Base-by-base conservation (phyloP, 2,797 vertebrate genomes). In the Podargus strigoides region DNA sequence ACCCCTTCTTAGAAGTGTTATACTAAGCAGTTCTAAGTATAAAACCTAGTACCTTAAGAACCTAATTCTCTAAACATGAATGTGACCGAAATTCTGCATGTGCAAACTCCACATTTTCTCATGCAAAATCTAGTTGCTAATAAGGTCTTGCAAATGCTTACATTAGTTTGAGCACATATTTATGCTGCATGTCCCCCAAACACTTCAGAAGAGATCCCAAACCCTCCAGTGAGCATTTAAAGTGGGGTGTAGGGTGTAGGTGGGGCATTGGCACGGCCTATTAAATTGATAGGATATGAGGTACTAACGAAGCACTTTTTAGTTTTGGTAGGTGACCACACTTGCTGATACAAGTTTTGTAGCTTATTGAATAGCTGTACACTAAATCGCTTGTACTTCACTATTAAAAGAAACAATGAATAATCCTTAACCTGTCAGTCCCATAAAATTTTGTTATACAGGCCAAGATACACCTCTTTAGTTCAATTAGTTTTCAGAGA, bases 231-330 rank as follows among this genome's bases (percentile, higher is more conserved):
- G 13, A 37, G 1, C 8, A 26, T 55, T 78, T 78, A 24, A 67
- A 24, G 32, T 19, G 9, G 5, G 2, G 1, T 27, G 17, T 37
- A 12, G 8, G 17, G 2, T 59, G 0, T 42, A n/a, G 60, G 12
- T 46, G 8, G 15, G 15, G 2, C 3, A 10, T 4, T 30, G 24
- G 4, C 3, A 17, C 9, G 8, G 24, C 30, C 3, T 39, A 12
- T 18, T 42, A 27, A 63, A 59, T 10, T 47, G 23, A 3, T 41
- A 34, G 23, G 14, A 70, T 9, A 27, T 10, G 12, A 49, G 5
- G 8, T 56, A 53, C 9, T 53, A 72, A 30, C 7, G 22, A 2
- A 28, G 6, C 11, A 17, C 28, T 23, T 85, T 23, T 27, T 39
- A 32, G 14, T 42, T 90, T 63, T 69, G 22, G 9, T 55, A 37